Base-by-base conservation (phyloP, 2,797 vertebrate species). In the Rousettus madagascariensis region DNA sequence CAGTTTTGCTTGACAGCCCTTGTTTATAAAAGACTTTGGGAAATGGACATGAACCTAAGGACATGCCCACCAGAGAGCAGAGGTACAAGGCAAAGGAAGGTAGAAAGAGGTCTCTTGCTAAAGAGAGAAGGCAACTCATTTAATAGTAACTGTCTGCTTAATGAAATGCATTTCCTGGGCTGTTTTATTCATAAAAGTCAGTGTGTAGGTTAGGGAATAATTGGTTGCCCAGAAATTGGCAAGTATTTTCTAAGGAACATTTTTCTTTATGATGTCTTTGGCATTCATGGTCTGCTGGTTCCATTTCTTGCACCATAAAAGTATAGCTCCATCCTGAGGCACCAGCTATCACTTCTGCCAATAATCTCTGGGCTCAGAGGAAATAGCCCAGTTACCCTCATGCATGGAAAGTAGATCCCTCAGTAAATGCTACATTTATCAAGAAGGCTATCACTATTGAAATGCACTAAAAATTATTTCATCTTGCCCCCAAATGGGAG, bases 151-250 rank as follows among this genome's bases (percentile, higher is more conserved):
- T 43, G 7, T 36, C 78, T 88, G 68, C 77, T 75, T 80, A 95
- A 96, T 86, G 90, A 90, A 95, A 86, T 91, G 41, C 75, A 91
- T 86, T 95, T 92, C 90, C 88, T 91, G 33, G 49, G 53, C 49
- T 96, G 69, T 87, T 95, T 95, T 90, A 92, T 96, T 96, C 88
- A 95, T 92, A 95, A 94, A 93, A 91, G 75, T 94, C 84, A 74
- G n/a, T 74, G 79, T 61, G 36, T 49, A 95, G 30, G 68, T 87
- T 90, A 93, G 53, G 55, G 33, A 90, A 88, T 94, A 96, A 96
- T 83, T 91, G 82, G 85, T 91, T 78, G 66, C 89, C 87, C 84
- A 38, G 83, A 96, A 93, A 83, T 92, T 95, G 96, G 74, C 91
- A 86, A 93, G 59, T 66, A 28, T 51, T 95, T 95, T 74, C 91